Evolutionary conservation across 1,140 invertebrate genomes (phyloP).

Genomic region (Drosophila carrolli): DNA sequence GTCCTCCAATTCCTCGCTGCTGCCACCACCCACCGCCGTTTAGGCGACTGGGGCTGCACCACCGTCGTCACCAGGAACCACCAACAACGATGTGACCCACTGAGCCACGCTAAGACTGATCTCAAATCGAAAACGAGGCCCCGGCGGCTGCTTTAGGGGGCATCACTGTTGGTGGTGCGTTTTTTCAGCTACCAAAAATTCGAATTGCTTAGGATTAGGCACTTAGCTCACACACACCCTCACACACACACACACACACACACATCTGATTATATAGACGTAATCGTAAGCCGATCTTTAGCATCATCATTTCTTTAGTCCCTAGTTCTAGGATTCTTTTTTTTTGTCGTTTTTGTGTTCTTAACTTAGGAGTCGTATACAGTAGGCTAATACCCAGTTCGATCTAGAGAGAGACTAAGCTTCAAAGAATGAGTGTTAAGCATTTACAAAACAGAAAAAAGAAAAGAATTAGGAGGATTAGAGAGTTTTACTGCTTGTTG

Average conservation of each 20-base stretch:
- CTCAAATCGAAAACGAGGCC: conserved; percentile 29
- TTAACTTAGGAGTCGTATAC: conserved; percentile 19
- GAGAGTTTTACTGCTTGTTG: conserved; percentile 36
- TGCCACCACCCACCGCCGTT: conserved; percentile 84
- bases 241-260: conserved; percentile 26
- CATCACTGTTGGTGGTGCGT: conserved; percentile 7
- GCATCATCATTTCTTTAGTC: conserved; percentile 23
- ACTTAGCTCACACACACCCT: conserved; percentile 22
- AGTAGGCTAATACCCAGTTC: conserved; percentile 29
- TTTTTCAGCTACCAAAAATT: conserved; percentile 59
- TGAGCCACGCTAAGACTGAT: conserved; percentile 40
- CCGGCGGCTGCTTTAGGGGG: neutral
- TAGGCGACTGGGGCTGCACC: conserved; percentile 24
- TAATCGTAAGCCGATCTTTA: conserved; percentile 28
- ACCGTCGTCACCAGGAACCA: no score
- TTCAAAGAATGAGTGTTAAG: conserved; percentile 45
- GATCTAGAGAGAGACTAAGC: conserved; percentile 47
- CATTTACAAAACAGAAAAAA: conserved; percentile 22
- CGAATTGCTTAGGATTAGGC: conserved; percentile 32
- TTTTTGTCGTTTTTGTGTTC: conserved; percentile 11
- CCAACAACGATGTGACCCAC: no score
- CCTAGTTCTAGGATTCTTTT: conserved; percentile 10
- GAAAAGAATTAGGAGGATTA: conserved; percentile 3
- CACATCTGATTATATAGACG: conserved; percentile 14
- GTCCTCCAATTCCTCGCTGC: conserved; percentile 85